Base-by-base conservation (phyloP, 1,140 invertebrate species). In the Coenobita brevimanus region DNA sequence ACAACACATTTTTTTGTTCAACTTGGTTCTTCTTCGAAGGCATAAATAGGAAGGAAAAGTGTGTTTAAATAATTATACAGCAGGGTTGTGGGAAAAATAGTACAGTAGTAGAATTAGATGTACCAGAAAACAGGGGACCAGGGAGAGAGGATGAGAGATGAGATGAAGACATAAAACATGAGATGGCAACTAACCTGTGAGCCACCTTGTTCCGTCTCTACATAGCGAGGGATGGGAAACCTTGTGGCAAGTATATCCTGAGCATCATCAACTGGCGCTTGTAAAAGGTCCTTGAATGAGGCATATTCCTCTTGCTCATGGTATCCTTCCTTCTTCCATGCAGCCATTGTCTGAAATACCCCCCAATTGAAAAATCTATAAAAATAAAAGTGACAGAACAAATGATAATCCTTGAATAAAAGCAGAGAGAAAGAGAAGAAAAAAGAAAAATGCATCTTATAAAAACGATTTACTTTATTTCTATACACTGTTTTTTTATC, bases 201-300 rank as follows among this genome's bases (percentile, higher is more conserved):
- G 13, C 98, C 98, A 57, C 98, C 98, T 91, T 99, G 97, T 93
- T 99, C 98, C 0, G 99, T 99, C 92, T 99, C 98, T 91, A 99
- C 99, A 92, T 99, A 99, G 71, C 99, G 94, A 3, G 99, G 99
- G 94, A 99, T 98, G 2, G 99, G 99, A 93, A 99, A 99, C 89
- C 99, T 94, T 21, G 95, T 98, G 91, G 96, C 95, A 73, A 99
- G 93, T 91, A 99, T 99, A 92, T 99, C 98, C 91, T 98, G 96
- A 13, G 99, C 99, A 94, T 99, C 99, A 92, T 98, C 98, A 0
- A 99, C 95, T 0, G 99, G 99, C 3, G 98, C 98, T 90, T 99
- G 96, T 27, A 99, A 93, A 89, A 99, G 93, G 92, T 99, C 98
- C 91, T 96, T 96, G 93, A 99, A 99, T 92, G 98, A 98, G 91